Percentiles rank a stretch among this genome's conserved stretches.
Conservation (phyloP, 30 jellyfish, hydroid and myxozoan genomes). For the Nemopilema nomurai region DNA sequence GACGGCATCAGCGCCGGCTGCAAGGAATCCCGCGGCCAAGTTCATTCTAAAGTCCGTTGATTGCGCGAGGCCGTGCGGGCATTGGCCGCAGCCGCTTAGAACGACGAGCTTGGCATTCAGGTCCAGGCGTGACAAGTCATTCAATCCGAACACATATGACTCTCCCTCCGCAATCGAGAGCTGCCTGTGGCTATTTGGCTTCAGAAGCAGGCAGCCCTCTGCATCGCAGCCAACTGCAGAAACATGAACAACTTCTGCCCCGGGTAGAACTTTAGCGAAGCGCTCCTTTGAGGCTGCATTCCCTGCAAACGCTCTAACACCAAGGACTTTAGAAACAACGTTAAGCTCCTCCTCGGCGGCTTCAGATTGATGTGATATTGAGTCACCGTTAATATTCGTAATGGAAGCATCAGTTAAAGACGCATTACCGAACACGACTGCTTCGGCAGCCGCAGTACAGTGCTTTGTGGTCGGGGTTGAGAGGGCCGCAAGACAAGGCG, state of each 20-base stretch:
- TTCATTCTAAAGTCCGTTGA: neutral
- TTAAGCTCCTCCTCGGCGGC: constrained; percentile 32
- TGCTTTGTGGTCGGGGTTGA: neutral
- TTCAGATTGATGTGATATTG: constrained; percentile 29
- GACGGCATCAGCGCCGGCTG: constrained; percentile 63
- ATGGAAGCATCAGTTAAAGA: constrained; percentile 29
- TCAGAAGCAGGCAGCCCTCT: constrained; percentile 31
- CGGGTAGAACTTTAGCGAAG: constrained; percentile 8
- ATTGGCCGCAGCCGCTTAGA: constrained; percentile 55
- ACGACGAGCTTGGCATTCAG: constrained; percentile 52
- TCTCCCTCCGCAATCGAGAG: constrained; percentile 31
- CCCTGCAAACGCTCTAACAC: constrained; percentile 34
- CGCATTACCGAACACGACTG: constrained; percentile 63
- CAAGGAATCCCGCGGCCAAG: constrained; percentile 53
- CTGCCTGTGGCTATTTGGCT: constrained; percentile 65
- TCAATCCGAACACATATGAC: constrained; percentile 36
- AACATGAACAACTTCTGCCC: constrained; percentile 33
- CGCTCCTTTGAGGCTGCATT: constrained; percentile 32
- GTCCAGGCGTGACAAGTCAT: constrained; percentile 35
- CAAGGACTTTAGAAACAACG: constrained; percentile 42
- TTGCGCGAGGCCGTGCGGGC: constrained; percentile 66
- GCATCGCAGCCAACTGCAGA: constrained; percentile 28
- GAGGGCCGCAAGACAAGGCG: constrained; percentile 59
- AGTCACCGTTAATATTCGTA: constrained; percentile 41
- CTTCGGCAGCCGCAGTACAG: neutral